phyloP scores from a whole-genome alignment of 2,113 vertebrate species.

The Colistium nudipinnis region DNA sequence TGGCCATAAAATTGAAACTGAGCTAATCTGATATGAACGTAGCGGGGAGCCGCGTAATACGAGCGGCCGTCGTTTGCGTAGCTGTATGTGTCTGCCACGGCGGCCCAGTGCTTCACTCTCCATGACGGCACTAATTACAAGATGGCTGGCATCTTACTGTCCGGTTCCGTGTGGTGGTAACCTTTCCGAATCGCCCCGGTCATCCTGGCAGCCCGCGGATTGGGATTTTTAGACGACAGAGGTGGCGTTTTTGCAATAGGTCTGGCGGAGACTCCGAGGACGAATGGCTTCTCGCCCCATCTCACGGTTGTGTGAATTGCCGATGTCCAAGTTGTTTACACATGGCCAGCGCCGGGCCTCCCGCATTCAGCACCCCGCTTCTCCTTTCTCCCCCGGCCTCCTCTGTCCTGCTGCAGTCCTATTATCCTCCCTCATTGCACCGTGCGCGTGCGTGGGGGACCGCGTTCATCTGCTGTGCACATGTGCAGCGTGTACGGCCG shows the following conservation, averaged over 20 bases:
- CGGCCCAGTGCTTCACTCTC: background rate
- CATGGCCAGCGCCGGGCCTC: no score
- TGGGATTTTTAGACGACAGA: no score
- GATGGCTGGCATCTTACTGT: conserved; percentile 14
- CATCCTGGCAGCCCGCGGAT: no score
- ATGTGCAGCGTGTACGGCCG: conserved; percentile 7
- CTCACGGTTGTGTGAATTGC: no score
- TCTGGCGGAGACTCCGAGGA: no score
- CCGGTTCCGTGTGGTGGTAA: conserved; percentile 10
- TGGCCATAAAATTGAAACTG: no score
- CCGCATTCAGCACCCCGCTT: conserved; percentile 29
- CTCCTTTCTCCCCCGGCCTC: conserved; percentile 9
- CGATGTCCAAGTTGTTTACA: conserved; percentile 13
- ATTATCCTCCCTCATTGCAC: conserved; percentile 59
- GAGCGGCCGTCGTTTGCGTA: background rate
- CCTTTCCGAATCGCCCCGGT: conserved; percentile 3
- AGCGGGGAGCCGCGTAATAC: background rate
- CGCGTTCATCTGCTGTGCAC: background rate
- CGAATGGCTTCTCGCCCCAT: no score
- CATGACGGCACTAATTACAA: conserved; percentile 23
- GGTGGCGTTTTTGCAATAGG: no score
- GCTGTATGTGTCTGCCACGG: background rate
- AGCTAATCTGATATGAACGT: no score
- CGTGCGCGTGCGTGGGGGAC: conserved; percentile 2
- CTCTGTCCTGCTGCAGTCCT: conserved; percentile 48